Evolutionary conservation across 2,888 invertebrate genomes (phyloP).

Genomic region (Willowsia nigromaculata): DNA sequence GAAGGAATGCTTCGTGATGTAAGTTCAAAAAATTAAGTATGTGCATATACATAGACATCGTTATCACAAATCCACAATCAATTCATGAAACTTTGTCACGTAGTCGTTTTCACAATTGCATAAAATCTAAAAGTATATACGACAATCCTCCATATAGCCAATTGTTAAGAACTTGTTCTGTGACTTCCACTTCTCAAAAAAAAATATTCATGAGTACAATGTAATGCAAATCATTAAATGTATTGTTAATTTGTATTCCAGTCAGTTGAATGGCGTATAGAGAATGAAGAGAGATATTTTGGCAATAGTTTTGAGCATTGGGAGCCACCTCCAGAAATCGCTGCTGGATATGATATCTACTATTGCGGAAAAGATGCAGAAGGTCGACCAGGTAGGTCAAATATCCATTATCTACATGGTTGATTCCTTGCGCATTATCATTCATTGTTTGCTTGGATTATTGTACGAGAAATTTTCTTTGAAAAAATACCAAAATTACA

Average conservation of each 20-base stretch:
- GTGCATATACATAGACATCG: not conserved
- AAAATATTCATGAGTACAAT: too few species aligned
- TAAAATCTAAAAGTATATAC: too few species aligned
- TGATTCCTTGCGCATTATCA: not conserved
- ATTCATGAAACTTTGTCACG: too few species aligned
- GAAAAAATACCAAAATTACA: too few species aligned
- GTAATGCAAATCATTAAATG: too few species aligned
- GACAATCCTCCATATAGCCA: too few species aligned
- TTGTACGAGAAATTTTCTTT: too few species aligned
- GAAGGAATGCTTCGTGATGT: conserved; percentile 69
- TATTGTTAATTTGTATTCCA: conserved; percentile 3
- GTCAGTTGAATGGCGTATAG: conserved; percentile 62
- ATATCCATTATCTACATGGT: not conserved
- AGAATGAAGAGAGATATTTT: conserved; percentile 56
- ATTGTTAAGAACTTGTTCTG: too few species aligned
- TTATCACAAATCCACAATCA: not conserved
- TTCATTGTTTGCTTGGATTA: too few species aligned
- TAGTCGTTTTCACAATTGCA: too few species aligned
- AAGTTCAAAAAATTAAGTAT: conserved; percentile 11
- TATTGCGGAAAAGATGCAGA: conserved; percentile 65
- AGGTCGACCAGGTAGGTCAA: conserved; percentile 69
- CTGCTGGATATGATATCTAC: conserved; percentile 66
- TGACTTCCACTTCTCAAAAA: too few species aligned
- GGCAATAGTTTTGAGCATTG: conserved; percentile 39
- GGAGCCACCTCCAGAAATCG: conserved; percentile 59